A percentile compares a stretch with the other conserved stretches of the same genome.
Conservation (phyloP, 2,888 invertebrate species). For the Morinoia aosen region DNA sequence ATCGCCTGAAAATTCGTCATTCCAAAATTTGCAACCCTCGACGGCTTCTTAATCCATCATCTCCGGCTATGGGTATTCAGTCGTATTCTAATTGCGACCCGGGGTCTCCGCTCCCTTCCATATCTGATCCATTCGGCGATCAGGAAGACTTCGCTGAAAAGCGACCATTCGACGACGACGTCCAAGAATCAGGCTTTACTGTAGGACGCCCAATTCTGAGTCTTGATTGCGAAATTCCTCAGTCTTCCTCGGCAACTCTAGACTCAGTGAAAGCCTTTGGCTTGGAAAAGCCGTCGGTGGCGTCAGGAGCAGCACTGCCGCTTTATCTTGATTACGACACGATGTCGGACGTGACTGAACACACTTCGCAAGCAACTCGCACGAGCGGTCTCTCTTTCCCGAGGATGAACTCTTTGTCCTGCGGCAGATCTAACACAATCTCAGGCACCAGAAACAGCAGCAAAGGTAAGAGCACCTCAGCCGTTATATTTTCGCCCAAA, state of each 20-base stretch:
- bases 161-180: not conserved
- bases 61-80: not conserved
- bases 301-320: not conserved
- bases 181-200: conserved; percentile 23
- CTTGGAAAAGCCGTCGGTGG: not conserved
- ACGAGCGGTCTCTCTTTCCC: conserved; percentile 19
- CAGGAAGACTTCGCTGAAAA: conserved; percentile 34
- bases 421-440: conserved; percentile 34
- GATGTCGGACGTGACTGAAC: conserved; percentile 39
- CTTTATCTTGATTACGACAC: conserved; percentile 21
- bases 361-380: not conserved
- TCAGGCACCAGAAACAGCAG: not conserved
- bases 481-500: not conserved
- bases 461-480: not conserved
- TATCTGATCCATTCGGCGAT: conserved; percentile 21
- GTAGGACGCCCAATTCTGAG: conserved; percentile 8
- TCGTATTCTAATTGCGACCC: conserved; percentile 27
- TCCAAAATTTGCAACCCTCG: conserved; percentile 31
- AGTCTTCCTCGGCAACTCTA: not conserved
- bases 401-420: not conserved
- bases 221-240: conserved; percentile 34
- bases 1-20: conserved; percentile 23
- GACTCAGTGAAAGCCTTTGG: not conserved
- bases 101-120: conserved; percentile 19
- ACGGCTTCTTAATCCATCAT: not conserved